These are phyloP conservation scores for Aphodius granarius DNA, from an alignment of 2,888 invertebrate species.

Conservation along the genomic window DNA sequence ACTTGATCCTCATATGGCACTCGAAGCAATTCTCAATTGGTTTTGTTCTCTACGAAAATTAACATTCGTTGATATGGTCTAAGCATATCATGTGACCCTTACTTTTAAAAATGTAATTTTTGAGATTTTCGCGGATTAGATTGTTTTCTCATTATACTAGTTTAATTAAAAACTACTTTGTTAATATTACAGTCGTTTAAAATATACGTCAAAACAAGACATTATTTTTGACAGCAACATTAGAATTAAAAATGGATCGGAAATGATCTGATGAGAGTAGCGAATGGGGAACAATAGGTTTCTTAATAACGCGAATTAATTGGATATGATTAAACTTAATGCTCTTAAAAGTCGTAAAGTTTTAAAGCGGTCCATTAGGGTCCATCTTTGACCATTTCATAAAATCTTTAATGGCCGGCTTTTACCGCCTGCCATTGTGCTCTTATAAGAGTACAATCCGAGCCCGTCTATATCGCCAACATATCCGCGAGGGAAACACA, in stretches of 20 bases:
- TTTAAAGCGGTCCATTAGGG: constrained; percentile 9
- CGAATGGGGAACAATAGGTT: neutral
- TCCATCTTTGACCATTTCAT: neutral
- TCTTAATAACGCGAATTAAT: constrained; percentile 7
- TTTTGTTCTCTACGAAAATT: no score
- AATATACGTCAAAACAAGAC: no score
- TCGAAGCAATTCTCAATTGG: neutral
- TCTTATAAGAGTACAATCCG: neutral
- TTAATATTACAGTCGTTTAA: no score
- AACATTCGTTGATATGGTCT: no score
- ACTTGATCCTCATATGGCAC: neutral
- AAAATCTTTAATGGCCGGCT: neutral
- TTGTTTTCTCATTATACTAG: no score
- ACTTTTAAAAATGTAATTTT: no score
- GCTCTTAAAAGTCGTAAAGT: constrained; percentile 10
- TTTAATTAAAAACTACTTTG: no score
- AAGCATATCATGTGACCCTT: no score
- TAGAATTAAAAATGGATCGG: neutral
- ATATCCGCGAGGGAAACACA: neutral
- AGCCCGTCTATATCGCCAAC: neutral
- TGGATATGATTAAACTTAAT: constrained; percentile 12
- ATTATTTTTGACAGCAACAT: neutral
- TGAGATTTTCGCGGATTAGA: no score
- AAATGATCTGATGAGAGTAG: neutral
- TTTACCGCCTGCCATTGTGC: neutral